Percentiles rank a stretch among this genome's conserved stretches.
Evolutionary conservation across 2,797 vertebrate species (phyloP).

Genomic region (Glossophaga mutica): DNA sequence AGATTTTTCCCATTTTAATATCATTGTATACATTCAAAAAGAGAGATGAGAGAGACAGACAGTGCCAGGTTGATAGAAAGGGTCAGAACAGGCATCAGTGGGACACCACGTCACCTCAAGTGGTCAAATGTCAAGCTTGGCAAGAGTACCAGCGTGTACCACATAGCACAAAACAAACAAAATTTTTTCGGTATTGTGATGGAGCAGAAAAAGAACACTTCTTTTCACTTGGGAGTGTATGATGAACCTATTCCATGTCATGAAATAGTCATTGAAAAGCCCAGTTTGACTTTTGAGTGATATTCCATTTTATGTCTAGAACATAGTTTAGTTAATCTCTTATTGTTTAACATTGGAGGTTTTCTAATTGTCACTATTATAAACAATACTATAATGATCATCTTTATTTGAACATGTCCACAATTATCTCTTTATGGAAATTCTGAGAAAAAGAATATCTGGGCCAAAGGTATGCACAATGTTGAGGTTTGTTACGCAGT

Average conservation of each 20-base stretch:
- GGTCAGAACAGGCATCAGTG: not conserved
- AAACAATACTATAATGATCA: not conserved
- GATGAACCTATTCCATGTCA: not conserved
- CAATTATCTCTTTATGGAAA: not conserved
- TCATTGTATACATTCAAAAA: not conserved
- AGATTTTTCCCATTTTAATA: not conserved
- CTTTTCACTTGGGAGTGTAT: not conserved
- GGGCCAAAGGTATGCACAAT: not conserved
- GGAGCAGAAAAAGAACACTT: not conserved
- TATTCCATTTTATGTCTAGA: not conserved
- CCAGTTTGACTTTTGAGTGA: conserved; percentile 29
- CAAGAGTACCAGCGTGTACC: not conserved
- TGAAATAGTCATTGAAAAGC: not conserved
- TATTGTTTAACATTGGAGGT: not conserved
- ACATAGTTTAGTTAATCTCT: not conserved
- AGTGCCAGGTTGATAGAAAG: not conserved
- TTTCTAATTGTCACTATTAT: not conserved
- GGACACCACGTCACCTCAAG: not conserved
- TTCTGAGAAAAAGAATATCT: not conserved
- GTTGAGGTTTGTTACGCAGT: not conserved
- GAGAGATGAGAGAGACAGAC: not conserved
- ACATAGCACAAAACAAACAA: not conserved
- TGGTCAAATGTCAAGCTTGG: not conserved
- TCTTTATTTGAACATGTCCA: not conserved
- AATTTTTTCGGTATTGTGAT: not conserved